Evolutionary conservation across 2,888 invertebrate genomes (phyloP), one percentile per base, ranked within the genome.

Genomic region (Drosophila anceps): DNA sequence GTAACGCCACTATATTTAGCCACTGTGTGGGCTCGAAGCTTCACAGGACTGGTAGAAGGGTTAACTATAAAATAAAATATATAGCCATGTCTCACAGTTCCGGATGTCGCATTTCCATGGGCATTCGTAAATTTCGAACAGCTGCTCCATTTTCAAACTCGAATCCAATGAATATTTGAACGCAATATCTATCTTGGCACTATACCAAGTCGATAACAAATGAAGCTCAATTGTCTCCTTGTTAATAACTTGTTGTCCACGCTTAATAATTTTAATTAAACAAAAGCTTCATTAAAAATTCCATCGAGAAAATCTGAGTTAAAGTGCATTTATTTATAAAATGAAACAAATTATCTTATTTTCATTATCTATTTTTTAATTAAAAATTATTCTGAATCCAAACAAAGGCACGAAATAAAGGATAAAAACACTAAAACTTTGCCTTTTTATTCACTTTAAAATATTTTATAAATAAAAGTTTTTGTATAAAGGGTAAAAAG

Each of bases 1-100:
- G 53, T 74, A 71, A 55, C n/a, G 31, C 64, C 85, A 81, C 83
- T 81, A 74, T 67, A 76, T 75, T 76, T 51, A 77, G 74, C 70
- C 69, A 41, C 58, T 70, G 69, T 81, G 81, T 64, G 72, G 57
- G 69, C 50, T 79, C 50, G 58, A 66, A 64, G 71, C 59, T 62
- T 24, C 58, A 54, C 46, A 53, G 63, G 50, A 53, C 55, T 60
- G 18, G 10, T 31, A 48, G 6, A 46, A 48, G 43, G 35, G 60
- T 53, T 39, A 63, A 70, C 73, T 70, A 67, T 64, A 54, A 65
- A 82, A 79, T 70, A 54, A 79, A 79, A 79, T 65, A 60, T 76
- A 55, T 13, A 24, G 65, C 48, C 24, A 29, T 51, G 57, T 41
- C 35, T 53, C 35, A 29, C 39, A 37, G 48, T 59, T 63, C n/a